A percentile compares a stretch with the other conserved stretches of the same genome.
phyloP scores from a whole-genome alignment of 2,797 vertebrate genomes.

The Pantherophis alleghaniensis region DNA sequence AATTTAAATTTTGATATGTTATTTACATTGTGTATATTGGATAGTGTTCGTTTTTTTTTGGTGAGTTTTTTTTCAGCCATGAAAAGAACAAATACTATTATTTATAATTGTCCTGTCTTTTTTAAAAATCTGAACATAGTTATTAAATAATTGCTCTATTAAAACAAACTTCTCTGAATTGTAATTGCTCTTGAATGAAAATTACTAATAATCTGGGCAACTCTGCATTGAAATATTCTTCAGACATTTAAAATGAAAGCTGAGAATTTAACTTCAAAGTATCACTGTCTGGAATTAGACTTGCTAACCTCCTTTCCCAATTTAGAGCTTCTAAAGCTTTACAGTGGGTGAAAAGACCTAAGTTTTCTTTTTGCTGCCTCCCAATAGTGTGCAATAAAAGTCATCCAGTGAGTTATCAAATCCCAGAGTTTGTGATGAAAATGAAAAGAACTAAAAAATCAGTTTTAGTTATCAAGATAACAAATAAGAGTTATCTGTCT shows the following conservation, averaged over 20 bases:
- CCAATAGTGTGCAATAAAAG: background rate
- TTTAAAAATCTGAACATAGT: background rate
- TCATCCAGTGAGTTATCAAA: background rate
- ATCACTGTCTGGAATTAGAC: background rate
- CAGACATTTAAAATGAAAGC: background rate
- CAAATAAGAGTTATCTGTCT: background rate
- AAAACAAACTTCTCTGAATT: background rate
- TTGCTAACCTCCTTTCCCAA: background rate
- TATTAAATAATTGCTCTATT: background rate
- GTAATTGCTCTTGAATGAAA: background rate
- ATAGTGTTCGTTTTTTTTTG: background rate
- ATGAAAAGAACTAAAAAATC: background rate
- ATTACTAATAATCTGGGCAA: background rate
- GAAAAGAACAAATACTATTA: background rate
- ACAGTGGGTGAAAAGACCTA: background rate
- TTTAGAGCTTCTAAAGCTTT: background rate
- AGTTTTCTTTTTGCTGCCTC: background rate
- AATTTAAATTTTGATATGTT: slow-evolving; percentile 7
- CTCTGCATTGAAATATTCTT: background rate
- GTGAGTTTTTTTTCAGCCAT: background rate
- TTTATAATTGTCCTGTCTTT: background rate
- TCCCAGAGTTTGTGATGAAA: background rate
- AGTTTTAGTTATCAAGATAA: background rate
- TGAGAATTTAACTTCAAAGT: background rate
- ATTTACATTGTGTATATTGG: background rate